Percentiles rank a stretch among this genome's conserved stretches.
Evolutionary conservation across 2,888 invertebrate genomes (phyloP).

Genomic region (Netelia inedita): DNA sequence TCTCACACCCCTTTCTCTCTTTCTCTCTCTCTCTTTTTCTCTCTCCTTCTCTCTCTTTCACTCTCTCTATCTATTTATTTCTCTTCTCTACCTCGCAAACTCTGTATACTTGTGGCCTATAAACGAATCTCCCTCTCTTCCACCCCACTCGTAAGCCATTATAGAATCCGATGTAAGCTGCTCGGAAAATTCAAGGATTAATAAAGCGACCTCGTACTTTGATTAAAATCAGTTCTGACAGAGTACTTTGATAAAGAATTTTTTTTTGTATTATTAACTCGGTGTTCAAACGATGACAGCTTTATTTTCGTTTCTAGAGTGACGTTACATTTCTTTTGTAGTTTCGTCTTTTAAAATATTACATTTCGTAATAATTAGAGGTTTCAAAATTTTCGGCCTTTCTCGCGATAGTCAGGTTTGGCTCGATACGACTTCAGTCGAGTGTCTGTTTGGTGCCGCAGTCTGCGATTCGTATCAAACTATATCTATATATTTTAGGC

Average conservation of each 20-base stretch:
- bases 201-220: background rate
- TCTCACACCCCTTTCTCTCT: slow-evolving; percentile 10
- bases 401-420: background rate
- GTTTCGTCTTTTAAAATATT: background rate
- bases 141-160: slow-evolving; percentile 10
- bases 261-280: background rate
- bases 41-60: background rate
- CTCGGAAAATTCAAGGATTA: slow-evolving; percentile 4
- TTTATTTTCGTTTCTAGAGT: background rate
- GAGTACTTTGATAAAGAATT: background rate
- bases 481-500: slow-evolving; percentile 16
- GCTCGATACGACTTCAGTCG: slow-evolving; percentile 1
- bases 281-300: background rate
- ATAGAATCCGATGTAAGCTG: slow-evolving; percentile 18
- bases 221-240: background rate
- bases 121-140: slow-evolving; percentile 18
- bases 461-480: background rate
- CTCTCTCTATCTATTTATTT: background rate
- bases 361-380: slow-evolving; percentile 7
- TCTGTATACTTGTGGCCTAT: slow-evolving; percentile 4
- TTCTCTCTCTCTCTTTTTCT: slow-evolving; percentile 5
- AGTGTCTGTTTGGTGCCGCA: slow-evolving; percentile 2
- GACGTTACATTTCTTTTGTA: background rate
- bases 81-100: background rate
- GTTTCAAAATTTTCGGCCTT: background rate